Percentiles rank a stretch among this genome's conserved stretches.
phyloP scores from a whole-genome alignment of 1,140 invertebrate genomes.

The Platyura marginata region DNA sequence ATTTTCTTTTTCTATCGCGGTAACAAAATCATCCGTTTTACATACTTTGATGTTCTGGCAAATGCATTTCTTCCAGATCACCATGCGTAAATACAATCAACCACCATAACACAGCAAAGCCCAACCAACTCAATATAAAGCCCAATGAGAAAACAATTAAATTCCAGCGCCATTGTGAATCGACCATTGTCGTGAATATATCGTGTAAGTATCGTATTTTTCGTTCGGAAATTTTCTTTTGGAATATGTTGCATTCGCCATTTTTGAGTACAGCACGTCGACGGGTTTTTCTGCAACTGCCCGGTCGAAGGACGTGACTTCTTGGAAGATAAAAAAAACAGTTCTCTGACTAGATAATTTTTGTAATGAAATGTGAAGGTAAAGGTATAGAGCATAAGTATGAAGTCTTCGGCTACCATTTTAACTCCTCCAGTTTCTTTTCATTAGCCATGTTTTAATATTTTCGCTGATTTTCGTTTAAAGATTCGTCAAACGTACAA shows the following conservation, averaged over 20 bases:
- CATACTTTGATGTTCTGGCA: conserved; percentile 42
- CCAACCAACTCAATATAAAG: conserved; percentile 81
- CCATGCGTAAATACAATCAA: conserved; percentile 82
- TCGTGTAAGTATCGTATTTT: conserved; percentile 65
- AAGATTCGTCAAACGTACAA: too few relatives aligned
- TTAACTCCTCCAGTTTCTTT: too few relatives aligned
- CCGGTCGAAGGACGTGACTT: conserved; percentile 24
- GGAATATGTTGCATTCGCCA: conserved; percentile 85
- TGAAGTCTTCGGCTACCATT: too few relatives aligned
- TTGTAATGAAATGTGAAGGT: too few relatives aligned
- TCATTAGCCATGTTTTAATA: too few relatives aligned
- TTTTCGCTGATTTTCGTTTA: too few relatives aligned
- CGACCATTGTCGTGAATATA: conserved; percentile 71
- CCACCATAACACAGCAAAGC: conserved; percentile 88
- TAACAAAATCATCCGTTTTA: too few relatives aligned
- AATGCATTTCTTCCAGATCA: conserved; percentile 60
- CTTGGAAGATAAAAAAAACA: too few relatives aligned
- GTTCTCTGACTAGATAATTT: too few relatives aligned
- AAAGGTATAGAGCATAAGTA: too few relatives aligned
- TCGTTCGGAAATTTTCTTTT: conserved; percentile 65
- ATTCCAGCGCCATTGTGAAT: conserved; percentile 92
- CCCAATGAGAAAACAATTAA: conserved; percentile 79
- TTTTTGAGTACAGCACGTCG: conserved; percentile 82
- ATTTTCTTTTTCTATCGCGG: too few relatives aligned
- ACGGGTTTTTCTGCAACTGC: conserved; percentile 39